phyloP scores from a whole-genome alignment of 2,888 invertebrate species.

The Aphidoletes aphidimyza region DNA sequence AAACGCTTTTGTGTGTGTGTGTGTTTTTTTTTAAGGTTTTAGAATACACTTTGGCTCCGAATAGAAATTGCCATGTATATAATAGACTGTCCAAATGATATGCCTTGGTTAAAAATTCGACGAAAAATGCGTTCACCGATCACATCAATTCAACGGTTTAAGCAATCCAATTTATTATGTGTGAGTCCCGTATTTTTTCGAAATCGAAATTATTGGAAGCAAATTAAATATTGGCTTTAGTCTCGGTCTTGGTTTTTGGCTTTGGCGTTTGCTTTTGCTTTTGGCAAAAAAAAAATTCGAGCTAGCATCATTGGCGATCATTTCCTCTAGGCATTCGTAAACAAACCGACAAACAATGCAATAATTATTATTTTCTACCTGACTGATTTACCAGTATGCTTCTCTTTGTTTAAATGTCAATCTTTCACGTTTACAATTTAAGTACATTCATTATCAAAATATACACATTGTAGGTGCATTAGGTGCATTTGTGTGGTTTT shows the following conservation, averaged over 20 bases:
- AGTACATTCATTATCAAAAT: background rate
- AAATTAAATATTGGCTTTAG: conserved; percentile 21
- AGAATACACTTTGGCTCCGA: background rate
- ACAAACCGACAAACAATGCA: background rate
- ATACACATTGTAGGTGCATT: background rate
- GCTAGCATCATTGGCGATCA: background rate
- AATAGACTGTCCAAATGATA: background rate
- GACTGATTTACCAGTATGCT: background rate
- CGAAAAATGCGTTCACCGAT: background rate
- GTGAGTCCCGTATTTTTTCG: background rate
- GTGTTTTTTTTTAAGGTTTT: background rate
- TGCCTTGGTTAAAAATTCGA: background rate
- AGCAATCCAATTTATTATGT: background rate
- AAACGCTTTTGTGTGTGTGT: background rate
- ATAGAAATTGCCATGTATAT: background rate
- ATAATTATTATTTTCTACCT: conserved; percentile 24
- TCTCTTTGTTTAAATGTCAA: conserved; percentile 18
- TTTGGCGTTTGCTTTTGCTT: too few relatives aligned
- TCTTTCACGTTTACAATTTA: background rate
- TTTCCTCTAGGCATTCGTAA: background rate
- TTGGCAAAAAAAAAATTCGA: background rate
- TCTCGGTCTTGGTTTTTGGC: too few relatives aligned
- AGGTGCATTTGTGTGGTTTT: background rate
- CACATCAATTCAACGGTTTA: background rate
- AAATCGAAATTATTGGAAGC: background rate